phyloP scores from a whole-genome alignment of 2,797 vertebrate species.

The Argentina silus region DNA sequence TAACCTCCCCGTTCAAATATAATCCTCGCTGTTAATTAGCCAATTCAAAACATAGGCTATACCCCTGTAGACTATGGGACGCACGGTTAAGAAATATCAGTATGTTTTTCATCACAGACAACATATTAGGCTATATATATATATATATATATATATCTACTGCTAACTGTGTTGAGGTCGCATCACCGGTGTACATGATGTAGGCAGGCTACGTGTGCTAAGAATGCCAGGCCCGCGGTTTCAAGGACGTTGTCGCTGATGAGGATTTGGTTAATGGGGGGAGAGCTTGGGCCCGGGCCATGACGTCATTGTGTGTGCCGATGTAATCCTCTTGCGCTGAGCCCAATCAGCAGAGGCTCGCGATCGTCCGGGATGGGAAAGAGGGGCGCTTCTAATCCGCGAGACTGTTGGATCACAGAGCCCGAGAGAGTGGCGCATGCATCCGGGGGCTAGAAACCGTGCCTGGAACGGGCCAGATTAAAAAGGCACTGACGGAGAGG shows the following conservation, averaged over 20 bases:
- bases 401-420: constrained; percentile 86
- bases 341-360: constrained; percentile 91
- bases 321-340: constrained; percentile 96
- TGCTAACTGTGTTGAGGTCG: not conserved
- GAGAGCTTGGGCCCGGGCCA: constrained; percentile 87
- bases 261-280: constrained; percentile 93
- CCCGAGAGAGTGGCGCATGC: constrained; percentile 68
- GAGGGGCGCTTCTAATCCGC: constrained; percentile 83
- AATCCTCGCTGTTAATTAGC: no score
- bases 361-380: constrained; percentile 83
- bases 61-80: no score
- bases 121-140: no score
- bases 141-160: no score
- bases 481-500: constrained; percentile 65
- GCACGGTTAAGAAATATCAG: no score
- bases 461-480: constrained; percentile 73
- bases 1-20: not conserved
- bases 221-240: constrained; percentile 87
- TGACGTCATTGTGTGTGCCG: constrained; percentile 98
- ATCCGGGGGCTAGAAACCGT: constrained; percentile 65
- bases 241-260: constrained; percentile 97
- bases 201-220: constrained; percentile 21
- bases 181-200: constrained; percentile 32
- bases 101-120: no score
- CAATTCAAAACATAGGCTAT: no score